Evolutionary conservation across 1,140 invertebrate genomes (phyloP).

Genomic region (Panulirus ornatus): DNA sequence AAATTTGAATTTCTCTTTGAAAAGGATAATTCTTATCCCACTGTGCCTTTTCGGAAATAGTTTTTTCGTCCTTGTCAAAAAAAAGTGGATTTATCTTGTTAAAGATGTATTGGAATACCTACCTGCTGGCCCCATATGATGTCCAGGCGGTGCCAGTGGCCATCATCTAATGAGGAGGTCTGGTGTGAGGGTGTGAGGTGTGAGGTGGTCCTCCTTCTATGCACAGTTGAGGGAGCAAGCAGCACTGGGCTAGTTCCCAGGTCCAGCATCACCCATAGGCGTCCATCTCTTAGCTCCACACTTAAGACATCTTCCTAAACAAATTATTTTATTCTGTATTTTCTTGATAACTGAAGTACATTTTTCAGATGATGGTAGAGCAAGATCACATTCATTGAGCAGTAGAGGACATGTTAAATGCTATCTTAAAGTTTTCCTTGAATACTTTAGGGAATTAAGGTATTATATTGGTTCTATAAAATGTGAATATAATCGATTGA

Average conservation of each 20-base stretch:
- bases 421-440: too few species aligned
- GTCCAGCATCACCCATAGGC: constrained; percentile 41
- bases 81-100: too few species aligned
- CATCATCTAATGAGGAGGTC: constrained; percentile 29
- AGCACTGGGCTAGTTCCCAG: constrained; percentile 42
- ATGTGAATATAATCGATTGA: too few species aligned
- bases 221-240: neutral
- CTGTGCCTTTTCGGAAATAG: too few species aligned
- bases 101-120: too few species aligned
- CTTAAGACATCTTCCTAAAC: constrained; percentile 57
- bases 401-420: too few species aligned
- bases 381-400: neutral
- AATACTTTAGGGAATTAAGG: too few species aligned
- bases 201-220: neutral
- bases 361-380: too few species aligned
- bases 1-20: too few species aligned
- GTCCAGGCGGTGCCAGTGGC: constrained; percentile 46
- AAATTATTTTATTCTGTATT: neutral
- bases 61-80: too few species aligned
- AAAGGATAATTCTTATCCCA: too few species aligned
- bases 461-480: too few species aligned
- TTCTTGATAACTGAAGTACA: neutral
- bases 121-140: constrained; percentile 51
- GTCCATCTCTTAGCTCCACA: constrained; percentile 43
- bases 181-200: neutral